A percentile compares a stretch with the other conserved stretches of the same genome.
Conservation (phyloP, 2,888 invertebrate species). For the Leptopterna dolabrata region DNA sequence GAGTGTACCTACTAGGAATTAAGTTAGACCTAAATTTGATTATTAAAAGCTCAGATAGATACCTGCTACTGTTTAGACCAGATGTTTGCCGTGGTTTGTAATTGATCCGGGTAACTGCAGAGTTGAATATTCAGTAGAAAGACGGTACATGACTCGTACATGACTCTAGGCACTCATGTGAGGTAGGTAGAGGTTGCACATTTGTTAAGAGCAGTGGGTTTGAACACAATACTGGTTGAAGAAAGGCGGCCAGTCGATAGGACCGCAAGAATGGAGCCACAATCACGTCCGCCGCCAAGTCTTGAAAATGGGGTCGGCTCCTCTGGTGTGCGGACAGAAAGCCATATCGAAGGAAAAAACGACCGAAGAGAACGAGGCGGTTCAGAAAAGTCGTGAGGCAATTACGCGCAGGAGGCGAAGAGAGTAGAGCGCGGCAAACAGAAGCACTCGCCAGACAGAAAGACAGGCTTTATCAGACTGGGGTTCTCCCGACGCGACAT, state of each 20-base stretch:
- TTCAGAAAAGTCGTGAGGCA: not conserved
- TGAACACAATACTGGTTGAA: not conserved
- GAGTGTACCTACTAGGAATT: too few species aligned
- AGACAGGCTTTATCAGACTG: not conserved
- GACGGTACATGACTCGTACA: too few species aligned
- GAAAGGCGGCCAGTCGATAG: not conserved
- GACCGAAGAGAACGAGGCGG: not conserved
- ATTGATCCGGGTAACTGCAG: too few species aligned
- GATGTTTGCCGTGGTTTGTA: too few species aligned
- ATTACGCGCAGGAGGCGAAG: not conserved
- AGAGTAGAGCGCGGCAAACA: conserved; percentile 13
- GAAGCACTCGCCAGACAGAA: conserved; percentile 10
- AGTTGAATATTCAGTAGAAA: too few species aligned
- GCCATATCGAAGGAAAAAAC: not conserved
- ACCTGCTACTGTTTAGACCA: too few species aligned
- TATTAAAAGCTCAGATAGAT: too few species aligned
- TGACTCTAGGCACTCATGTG: too few species aligned
- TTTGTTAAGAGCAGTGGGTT: not conserved
- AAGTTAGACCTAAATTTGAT: too few species aligned
- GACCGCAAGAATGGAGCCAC: not conserved
- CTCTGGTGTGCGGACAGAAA: not conserved
- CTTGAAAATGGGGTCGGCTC: not conserved
- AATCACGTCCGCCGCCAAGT: not conserved
- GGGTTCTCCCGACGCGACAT: not conserved
- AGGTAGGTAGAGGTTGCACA: too few species aligned